Evolutionary conservation across 2,113 vertebrate species (phyloP), one percentile per base, ranked within the genome.

Genomic region (Recurvirostra avosetta): DNA sequence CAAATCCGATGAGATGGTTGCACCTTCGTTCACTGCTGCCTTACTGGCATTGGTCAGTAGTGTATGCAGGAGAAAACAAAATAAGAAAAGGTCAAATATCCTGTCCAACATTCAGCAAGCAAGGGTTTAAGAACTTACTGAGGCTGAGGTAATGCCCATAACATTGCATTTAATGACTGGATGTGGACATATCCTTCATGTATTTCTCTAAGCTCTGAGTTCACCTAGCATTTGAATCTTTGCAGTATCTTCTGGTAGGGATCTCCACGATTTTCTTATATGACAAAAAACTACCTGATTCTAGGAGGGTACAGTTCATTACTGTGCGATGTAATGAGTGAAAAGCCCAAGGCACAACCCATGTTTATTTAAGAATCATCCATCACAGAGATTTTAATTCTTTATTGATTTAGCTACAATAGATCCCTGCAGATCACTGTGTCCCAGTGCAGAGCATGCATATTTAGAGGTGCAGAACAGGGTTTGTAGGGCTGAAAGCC

Each of bases 31-130:
- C 30, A 18, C 43, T 45, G 68, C 25, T 3, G 3, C 34, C n/a
- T 58, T 10, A 3, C 3, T 70, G 55, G 11, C 2, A 0, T 27
- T 38, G 53, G n/a, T 25, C 76, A 38, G 52, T 12, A 66, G 30
- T 8, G 16, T 23, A 25, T 0, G 1, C 21, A 0, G 0, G 32
- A 61, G 40, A 38, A 45, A 63, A 75, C 21, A 15, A 52, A 29
- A 15, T 13, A 36, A 52, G 40, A n/a, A 58, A 55, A 50, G 38
- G 55, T 68, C 61, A 47, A 47, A 47, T 58, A n/a, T 8, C 21
- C 12, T n/a, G 34, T 14, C 34, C 84, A 41, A 50, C 11, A 29
- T 68, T 52, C 59, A 63, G 22, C 13, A 41, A 52, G 49, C 23
- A 32, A 23, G 38, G 12, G 15, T 50, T 77, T 62, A 62, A 62